Conservation (phyloP, 2,113 vertebrate genomes). For the Amia ocellicauda region DNA sequence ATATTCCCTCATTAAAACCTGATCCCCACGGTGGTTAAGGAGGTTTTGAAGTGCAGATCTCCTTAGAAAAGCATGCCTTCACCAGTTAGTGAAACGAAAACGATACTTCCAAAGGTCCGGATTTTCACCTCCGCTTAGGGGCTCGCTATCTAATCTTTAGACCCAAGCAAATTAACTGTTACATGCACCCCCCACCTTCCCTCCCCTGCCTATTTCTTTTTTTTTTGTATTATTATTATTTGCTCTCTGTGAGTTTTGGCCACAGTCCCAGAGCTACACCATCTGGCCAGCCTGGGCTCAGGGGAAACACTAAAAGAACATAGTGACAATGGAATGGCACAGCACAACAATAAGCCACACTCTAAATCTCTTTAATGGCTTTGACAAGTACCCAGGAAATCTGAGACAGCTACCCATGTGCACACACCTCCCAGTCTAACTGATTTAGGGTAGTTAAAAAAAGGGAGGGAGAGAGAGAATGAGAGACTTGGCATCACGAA, state of each 20-base stretch:
- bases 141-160: conserved; percentile 17
- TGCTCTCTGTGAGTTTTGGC: conserved; percentile 35
- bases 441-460: conserved; percentile 14
- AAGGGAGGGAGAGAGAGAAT: neutral
- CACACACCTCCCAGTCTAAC: neutral
- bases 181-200: conserved; percentile 9
- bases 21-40: conserved; percentile 17
- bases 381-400: conserved; percentile 27
- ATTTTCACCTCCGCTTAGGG: conserved; percentile 4
- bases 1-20: conserved; percentile 24
- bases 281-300: conserved; percentile 44
- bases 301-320: conserved; percentile 33
- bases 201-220: neutral
- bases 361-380: conserved; percentile 45
- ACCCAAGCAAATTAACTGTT: conserved; percentile 15
- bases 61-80: conserved; percentile 2
- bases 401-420: neutral
- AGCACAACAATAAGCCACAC: conserved; percentile 42
- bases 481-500: neutral
- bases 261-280: conserved; percentile 46
- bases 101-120: neutral
- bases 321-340: conserved; percentile 34
- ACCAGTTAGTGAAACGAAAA: neutral
- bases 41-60: conserved; percentile 14
- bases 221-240: conserved; percentile 17